Evolutionary conservation across 2,113 vertebrate species (phyloP).

Genomic region (Cepphus grylle): DNA sequence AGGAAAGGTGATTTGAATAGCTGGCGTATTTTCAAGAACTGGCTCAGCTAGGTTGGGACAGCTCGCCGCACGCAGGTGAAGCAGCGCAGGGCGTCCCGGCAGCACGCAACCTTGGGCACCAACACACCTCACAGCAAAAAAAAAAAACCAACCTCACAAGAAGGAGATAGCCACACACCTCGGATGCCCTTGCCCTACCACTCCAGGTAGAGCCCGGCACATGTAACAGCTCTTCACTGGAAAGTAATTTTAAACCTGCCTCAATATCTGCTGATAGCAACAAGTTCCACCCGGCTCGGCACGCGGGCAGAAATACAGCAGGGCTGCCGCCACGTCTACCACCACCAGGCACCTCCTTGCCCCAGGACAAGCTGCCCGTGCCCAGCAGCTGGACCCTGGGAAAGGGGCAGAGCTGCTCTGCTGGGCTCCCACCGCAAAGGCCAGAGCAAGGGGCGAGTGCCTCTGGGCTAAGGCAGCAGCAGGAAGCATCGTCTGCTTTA

Average conservation of each 20-base stretch:
- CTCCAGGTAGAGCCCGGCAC: not conserved
- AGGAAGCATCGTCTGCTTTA: not conserved
- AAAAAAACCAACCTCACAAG: too few species aligned
- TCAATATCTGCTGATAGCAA: rapidly evolving
- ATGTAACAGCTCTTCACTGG: not conserved
- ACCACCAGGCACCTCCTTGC: not conserved
- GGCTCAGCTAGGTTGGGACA: not conserved
- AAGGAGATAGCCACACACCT: not conserved
- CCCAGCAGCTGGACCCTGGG: rapidly evolving
- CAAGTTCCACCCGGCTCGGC: rapidly evolving
- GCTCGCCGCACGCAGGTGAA: rapidly evolving
- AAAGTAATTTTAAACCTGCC: not conserved
- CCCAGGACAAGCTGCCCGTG: not conserved
- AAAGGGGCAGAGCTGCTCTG: not conserved
- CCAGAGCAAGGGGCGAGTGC: rapidly evolving
- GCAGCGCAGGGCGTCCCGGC: rapidly evolving
- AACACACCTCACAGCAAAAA: not conserved
- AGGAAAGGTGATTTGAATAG: not conserved
- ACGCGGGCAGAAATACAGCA: rapidly evolving
- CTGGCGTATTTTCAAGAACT: not conserved
- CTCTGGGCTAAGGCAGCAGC: not conserved
- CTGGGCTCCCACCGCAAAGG: not conserved
- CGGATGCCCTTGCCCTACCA: rapidly evolving
- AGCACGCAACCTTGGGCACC: rapidly evolving
- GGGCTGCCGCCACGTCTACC: rapidly evolving